Conservation (phyloP, 2,797 vertebrate species). For the Smutsia gigantea region DNA sequence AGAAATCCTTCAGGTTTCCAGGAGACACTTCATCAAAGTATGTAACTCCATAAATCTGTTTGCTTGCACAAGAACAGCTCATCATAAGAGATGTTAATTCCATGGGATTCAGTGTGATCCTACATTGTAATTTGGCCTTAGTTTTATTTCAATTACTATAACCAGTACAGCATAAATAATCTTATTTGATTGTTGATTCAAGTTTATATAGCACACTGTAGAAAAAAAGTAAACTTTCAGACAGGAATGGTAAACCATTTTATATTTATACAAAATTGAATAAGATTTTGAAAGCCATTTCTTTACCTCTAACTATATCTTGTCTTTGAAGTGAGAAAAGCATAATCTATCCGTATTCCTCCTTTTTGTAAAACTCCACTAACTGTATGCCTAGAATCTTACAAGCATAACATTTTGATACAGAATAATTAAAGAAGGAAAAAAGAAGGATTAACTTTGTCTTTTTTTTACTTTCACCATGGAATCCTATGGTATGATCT, state of each 20-base stretch:
- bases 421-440: not conserved
- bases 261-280: slow-evolving; percentile 38
- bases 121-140: slow-evolving; percentile 64
- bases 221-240: slow-evolving; percentile 36
- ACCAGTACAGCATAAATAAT: slow-evolving; percentile 77
- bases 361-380: not conserved
- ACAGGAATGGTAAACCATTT: not conserved
- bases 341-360: not conserved
- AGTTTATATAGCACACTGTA: not conserved
- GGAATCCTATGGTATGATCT: not conserved
- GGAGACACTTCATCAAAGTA: slow-evolving; percentile 72
- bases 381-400: not conserved
- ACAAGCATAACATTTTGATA: not conserved
- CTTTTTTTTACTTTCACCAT: not conserved
- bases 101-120: slow-evolving; percentile 9
- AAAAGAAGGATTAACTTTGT: not conserved
- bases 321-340: slow-evolving; percentile 46
- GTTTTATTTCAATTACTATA: slow-evolving; percentile 72
- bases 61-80: slow-evolving; percentile 58
- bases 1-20: not conserved
- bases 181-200: slow-evolving; percentile 64
- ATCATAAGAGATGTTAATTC: slow-evolving; percentile 33
- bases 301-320: slow-evolving; percentile 22
- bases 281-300: slow-evolving; percentile 41
- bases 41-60: slow-evolving; percentile 57